Evolutionary conservation across 2,113 vertebrate genomes (phyloP), one percentile per base, ranked within the genome.

Genomic region (Hirundichthys speculiger): DNA sequence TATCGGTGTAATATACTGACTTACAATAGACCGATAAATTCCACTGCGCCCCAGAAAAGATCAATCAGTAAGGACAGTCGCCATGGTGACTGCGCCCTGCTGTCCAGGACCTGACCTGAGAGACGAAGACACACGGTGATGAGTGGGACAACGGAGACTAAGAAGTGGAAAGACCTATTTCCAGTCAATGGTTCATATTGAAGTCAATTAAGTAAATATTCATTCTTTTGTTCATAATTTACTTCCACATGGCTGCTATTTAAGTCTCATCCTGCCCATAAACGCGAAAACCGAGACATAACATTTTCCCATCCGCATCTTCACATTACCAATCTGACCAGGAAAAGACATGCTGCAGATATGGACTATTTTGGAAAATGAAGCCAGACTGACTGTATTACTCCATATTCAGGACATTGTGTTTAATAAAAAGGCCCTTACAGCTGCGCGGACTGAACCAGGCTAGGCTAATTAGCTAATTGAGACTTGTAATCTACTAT

Each of bases 11-110:
- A 19, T 1, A 2, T 34, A 34, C 11, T 11, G n/a, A 88, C 96
- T 96, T 94, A 99, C 98, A 96, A 99, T 3, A 98, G 84, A 77
- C 94, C 88, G 38, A 99, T 69, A 21, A 99, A 98, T 68, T 98
- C 96, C 66, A 96, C 94, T 56, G 94, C 94, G 13, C 93, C 95
- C 98, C 97, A 99, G 72, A 99, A 96, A 51, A 98, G 90, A 73
- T 98, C 95, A 25, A 91, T 91, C 77, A 98, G 89, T 19, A 94
- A 90, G 30, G 96, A 96, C 34, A 98, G 79, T 39, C 95, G 88
- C 96, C 97, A 99, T 27, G 96, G 95, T 30, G 96, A 95, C 84
- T 94, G 95, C 46, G 74, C 89, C 84, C 90, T 92, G 86, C 86
- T 96, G 86, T 97, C 95, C 91, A 98, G 83, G 59, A 98, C 95